Evolutionary conservation across 2,113 vertebrate species (phyloP).

Genomic region (Ceyx melanurus): DNA sequence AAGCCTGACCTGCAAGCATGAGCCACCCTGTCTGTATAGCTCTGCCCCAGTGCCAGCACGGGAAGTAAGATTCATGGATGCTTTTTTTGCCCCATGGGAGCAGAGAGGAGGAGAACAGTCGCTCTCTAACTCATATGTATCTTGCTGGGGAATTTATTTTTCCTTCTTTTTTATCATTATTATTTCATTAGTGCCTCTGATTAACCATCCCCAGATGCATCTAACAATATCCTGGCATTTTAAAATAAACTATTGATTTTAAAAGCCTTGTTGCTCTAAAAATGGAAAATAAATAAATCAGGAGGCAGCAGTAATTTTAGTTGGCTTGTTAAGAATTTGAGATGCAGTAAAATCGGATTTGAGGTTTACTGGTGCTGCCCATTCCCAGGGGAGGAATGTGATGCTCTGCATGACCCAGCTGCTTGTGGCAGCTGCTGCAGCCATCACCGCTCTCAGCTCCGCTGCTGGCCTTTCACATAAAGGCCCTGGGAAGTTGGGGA

Average conservation of each 20-base stretch:
- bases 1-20: not conserved
- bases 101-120: not conserved
- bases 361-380: not conserved
- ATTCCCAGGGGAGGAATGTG: constrained; percentile 36
- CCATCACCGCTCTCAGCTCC: fast-evolving
- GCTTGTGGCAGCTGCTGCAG: not conserved
- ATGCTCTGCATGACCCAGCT: not conserved
- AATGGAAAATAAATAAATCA: not conserved
- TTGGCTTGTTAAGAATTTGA: constrained; percentile 54
- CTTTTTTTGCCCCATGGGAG: not conserved
- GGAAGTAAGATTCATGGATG: fast-evolving
- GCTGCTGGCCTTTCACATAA: not conserved
- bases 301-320: not conserved
- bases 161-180: not conserved
- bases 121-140: not conserved
- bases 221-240: not conserved
- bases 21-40: not conserved
- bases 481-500: not conserved
- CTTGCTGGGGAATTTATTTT: not conserved
- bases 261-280: not conserved
- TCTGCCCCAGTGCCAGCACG: not conserved
- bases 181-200: not conserved
- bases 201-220: not conserved
- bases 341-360: constrained; percentile 46
- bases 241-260: not conserved